Percentiles rank a stretch among this genome's conserved stretches.
Conservation (phyloP, 2,797 vertebrate genomes). For the Buceros bicornis region DNA sequence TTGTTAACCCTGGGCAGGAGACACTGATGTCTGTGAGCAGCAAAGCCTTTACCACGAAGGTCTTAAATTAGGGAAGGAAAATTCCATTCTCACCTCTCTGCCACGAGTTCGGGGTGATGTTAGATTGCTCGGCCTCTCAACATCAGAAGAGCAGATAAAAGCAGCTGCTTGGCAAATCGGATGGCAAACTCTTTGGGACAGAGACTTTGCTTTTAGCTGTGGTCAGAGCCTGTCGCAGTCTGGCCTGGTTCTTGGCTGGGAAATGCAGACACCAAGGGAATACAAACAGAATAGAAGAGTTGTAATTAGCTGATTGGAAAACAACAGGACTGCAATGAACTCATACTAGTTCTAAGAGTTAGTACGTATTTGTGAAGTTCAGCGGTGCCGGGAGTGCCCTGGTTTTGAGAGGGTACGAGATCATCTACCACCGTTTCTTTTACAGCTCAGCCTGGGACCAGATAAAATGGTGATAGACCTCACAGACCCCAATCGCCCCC, state of each 20-base stretch:
- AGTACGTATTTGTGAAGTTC: neutral
- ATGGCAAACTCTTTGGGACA: neutral
- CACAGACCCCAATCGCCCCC: slow-evolving; percentile 91
- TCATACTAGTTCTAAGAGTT: neutral
- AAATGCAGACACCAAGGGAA: neutral
- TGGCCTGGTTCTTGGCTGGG: neutral
- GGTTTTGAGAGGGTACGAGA: neutral
- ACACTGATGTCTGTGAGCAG: rapidly evolving
- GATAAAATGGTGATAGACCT: slow-evolving; percentile 93
- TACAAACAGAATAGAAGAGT: neutral
- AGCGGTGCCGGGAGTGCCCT: neutral
- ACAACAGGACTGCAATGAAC: neutral
- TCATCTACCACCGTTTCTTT: neutral
- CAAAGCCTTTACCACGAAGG: neutral
- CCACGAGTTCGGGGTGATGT: neutral
- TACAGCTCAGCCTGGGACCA: slow-evolving; percentile 84
- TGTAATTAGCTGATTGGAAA: neutral
- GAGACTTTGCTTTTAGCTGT: neutral
- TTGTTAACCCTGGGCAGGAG: neutral
- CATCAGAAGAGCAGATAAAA: neutral
- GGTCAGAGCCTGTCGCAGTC: neutral
- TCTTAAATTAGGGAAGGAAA: neutral
- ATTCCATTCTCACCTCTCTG: neutral
- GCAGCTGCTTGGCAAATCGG: neutral
- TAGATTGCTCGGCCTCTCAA: neutral